Base-by-base conservation (phyloP, 53 echinoderm and acorn worm genomes). In the Pentamera pediparva region DNA sequence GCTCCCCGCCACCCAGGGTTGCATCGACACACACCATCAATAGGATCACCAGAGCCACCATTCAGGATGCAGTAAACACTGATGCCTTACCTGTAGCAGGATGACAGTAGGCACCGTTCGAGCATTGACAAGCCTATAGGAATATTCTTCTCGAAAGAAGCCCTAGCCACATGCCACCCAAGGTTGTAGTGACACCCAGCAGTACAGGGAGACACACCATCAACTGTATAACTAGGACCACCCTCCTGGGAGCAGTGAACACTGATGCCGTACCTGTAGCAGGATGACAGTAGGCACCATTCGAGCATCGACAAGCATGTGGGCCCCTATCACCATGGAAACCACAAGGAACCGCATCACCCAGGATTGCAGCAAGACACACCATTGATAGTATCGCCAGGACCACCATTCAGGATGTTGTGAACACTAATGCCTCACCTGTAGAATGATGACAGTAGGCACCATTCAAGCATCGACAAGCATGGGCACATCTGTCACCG, bases 301-400 rank as follows among this genome's bases (percentile, higher is more conserved):
- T 81, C 40, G 65, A 40, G 73, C 92, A 92, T n/a, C 25, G 64
- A 38, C 92, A 92, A 28, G 38, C 48, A 15, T 69, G 61, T 3
- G 29, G 39, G 35, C 92, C 88, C 15, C 65, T 54, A 21, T 32
- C 62, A 4, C 92, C 92, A 39, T 81, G 85, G 54, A 32, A 84
- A 3, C 82, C 87, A 3, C n/a, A n/a, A n/a, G n/a, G n/a, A n/a
- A n/a, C n/a, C n/a, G n/a, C n/a, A n/a, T 85, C 87, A 94, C 1
- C 95, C 95, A 21, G 90, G 85, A 11, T 70, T 47, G 71, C 95
- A 94, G 17, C 58, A 56, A 37, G 90, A 94, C 2, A 6, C 48
- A 12, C 95, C 95, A 17, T 78, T 71, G 22, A 75, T 50, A 26
- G 52, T 82, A 60, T 89, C 52, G 35, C 86, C 86, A n/a, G 18